A percentile compares a stretch with the other conserved stretches of the same genome.
Conservation (phyloP, 2,888 invertebrate species). For the Congeria kusceri region DNA sequence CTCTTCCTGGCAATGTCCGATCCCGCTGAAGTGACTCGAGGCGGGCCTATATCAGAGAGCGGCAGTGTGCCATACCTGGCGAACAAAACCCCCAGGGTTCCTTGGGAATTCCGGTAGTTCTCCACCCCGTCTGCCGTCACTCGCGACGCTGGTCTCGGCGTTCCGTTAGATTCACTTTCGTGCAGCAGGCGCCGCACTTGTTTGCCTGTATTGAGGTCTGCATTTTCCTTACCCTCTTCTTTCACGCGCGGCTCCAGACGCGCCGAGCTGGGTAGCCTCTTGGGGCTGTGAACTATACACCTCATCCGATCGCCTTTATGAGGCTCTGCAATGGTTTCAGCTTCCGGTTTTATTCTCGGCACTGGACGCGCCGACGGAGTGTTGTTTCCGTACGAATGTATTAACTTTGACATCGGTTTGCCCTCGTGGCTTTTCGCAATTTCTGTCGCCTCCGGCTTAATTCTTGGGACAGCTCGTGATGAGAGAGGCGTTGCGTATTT, state of each 20-base stretch:
- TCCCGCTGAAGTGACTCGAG: slow-evolving; percentile 75
- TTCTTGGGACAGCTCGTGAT: slow-evolving; percentile 65
- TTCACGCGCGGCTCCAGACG: slow-evolving; percentile 75
- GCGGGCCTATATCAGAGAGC: slow-evolving; percentile 61
- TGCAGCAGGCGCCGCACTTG: slow-evolving; percentile 69
- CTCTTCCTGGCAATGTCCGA: slow-evolving; percentile 73
- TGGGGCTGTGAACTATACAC: slow-evolving; percentile 73
- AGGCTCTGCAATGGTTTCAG: slow-evolving; percentile 59
- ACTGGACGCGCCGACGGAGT: slow-evolving; percentile 65
- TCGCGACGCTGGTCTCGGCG: slow-evolving; percentile 65
- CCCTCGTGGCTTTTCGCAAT: slow-evolving; percentile 74
- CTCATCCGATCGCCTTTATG: slow-evolving; percentile 74
- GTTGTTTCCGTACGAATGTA: slow-evolving; percentile 65
- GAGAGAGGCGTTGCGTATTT: slow-evolving; percentile 69
- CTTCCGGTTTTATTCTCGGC: slow-evolving; percentile 71
- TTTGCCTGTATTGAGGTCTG: slow-evolving; percentile 66
- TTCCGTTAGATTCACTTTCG: slow-evolving; percentile 62
- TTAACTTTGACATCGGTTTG: slow-evolving; percentile 57
- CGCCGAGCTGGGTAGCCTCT: slow-evolving; percentile 67
- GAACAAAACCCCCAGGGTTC: slow-evolving; percentile 73
- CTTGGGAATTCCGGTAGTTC: slow-evolving; percentile 72
- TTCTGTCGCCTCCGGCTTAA: slow-evolving; percentile 76
- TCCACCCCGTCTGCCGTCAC: slow-evolving; percentile 73
- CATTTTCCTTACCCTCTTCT: slow-evolving; percentile 71
- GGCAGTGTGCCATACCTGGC: slow-evolving; percentile 70